phyloP scores from a whole-genome alignment of 2,888 invertebrate genomes.

The Microctonus brassicae region DNA sequence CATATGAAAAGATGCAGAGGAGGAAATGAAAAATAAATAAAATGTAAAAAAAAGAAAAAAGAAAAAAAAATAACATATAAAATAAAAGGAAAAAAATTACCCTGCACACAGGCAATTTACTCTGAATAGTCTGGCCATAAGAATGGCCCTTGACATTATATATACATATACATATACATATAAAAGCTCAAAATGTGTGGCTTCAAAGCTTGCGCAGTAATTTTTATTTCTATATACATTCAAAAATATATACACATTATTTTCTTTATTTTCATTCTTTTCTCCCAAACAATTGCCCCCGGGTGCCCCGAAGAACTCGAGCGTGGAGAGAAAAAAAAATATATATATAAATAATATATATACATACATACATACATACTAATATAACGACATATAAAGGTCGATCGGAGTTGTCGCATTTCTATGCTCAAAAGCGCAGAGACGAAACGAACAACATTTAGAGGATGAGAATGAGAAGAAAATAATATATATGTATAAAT shows the following conservation, averaged over 20 bases:
- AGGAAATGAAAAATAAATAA: background rate
- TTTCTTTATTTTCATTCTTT: background rate
- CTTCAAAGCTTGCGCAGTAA: constrained; percentile 31
- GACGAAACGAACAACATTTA: constrained; percentile 1
- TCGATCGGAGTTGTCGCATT: constrained; percentile 29
- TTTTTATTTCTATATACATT: constrained; percentile 29
- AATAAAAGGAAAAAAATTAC: constrained; percentile 9
- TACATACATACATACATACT: constrained; percentile 5
- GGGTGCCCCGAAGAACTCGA: constrained; percentile 26
- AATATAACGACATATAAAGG: constrained; percentile 17
- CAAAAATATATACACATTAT: too few species aligned
- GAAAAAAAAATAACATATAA: background rate
- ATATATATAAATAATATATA: background rate
- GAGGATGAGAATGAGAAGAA: constrained; percentile 31
- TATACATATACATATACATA: constrained; percentile 1
- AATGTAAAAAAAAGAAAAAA: background rate
- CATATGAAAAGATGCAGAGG: background rate
- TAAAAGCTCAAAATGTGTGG: constrained; percentile 28
- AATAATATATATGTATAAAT: background rate
- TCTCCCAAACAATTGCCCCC: constrained; percentile 35
- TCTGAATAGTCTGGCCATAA: constrained; percentile 32
- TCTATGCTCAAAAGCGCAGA: background rate
- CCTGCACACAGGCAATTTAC: constrained; percentile 22
- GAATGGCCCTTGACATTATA: constrained; percentile 14
- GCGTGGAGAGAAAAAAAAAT: constrained; percentile 25